Percentiles rank a stretch among this genome's conserved stretches.
These are phyloP conservation scores for Sebastes wilsoni DNA, from an alignment of 2,797 vertebrate species.

Conservation along the genomic window DNA sequence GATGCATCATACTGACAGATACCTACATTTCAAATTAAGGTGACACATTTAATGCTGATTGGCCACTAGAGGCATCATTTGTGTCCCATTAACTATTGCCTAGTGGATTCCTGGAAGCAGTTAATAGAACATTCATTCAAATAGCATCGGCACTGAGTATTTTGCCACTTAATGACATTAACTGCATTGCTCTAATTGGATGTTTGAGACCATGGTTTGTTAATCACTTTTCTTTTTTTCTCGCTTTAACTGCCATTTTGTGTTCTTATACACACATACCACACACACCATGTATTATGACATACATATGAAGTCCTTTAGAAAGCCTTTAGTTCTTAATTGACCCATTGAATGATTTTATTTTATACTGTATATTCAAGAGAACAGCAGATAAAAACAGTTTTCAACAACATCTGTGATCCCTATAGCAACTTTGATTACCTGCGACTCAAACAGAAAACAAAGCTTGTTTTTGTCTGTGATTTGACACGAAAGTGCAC, in stretches of 20 bases:
- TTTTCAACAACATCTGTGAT: not conserved
- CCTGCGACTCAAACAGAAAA: not conserved
- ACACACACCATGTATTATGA: not conserved
- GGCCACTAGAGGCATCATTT: not conserved
- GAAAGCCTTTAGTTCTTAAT: not conserved
- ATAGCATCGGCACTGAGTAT: not conserved
- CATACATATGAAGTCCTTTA: not conserved
- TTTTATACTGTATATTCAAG: not conserved
- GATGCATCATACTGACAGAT: not conserved
- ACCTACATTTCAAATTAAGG: not conserved
- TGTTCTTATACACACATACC: not conserved
- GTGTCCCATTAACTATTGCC: not conserved
- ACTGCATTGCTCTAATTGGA: slow-evolving; percentile 12
- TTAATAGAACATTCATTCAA: slow-evolving; percentile 15
- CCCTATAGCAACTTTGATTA: not conserved
- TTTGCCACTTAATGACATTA: slow-evolving; percentile 20
- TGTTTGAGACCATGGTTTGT: not conserved
- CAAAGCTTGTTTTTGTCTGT: not conserved
- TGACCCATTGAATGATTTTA: not conserved
- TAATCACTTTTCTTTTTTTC: not conserved
- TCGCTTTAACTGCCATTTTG: not conserved
- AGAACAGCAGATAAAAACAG: not conserved
- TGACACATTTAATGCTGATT: slow-evolving; percentile 1
- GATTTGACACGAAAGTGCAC: slow-evolving; percentile 13
- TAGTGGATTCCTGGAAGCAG: not conserved